Base-by-base conservation (phyloP, 2,797 vertebrate species). In the Tiaroga cobitis region DNA sequence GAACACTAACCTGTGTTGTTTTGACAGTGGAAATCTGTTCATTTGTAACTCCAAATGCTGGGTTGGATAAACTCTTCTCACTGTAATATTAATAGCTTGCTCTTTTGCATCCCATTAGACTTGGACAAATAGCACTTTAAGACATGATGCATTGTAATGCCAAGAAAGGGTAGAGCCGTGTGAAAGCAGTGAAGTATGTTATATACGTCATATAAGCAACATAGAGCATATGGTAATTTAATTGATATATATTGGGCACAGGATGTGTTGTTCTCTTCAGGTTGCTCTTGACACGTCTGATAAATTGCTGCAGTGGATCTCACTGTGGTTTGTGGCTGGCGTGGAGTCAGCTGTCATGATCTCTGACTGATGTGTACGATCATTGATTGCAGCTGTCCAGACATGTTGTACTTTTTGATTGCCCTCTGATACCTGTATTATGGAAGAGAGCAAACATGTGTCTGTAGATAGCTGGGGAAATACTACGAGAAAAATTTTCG, bases 1-100 rank as follows among this genome's bases (percentile, higher is more conserved):
- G 92, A 92, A 86, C 91, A 91, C 92, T 94, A 93, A 94, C 93
- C 90, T 83, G 43, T 91, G 82, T 92, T 92, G 87, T 92, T 93
- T 90, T 91, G 91, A 93, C 90, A 88, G 87, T 83, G 85, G 85
- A 83, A 90, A 90, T 91, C 89, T 93, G 87, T 89, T 92, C 89
- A 91, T 89, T 88, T 81, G 89, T 84, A 85, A 87, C 88, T 89
- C 76, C 80, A 89, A 87, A 88, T 85, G 54, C 29, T 82, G n/a
- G 87, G 73, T 65, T 29, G 81, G 75, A 10, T 59, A 68, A 80
- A 67, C 59, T 80, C 43, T 75, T 83, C 75, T 82, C 21, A 51
- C 32, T 69, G 43, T 84, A 82, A 85, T 89, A 91, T 92, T 92
- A 93, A 92, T 86, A 85, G 85, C 87, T 90, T 68, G 24, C 80